Base-by-base conservation (phyloP, 2,113 vertebrate genomes). In the Catagonus wagneri region DNA sequence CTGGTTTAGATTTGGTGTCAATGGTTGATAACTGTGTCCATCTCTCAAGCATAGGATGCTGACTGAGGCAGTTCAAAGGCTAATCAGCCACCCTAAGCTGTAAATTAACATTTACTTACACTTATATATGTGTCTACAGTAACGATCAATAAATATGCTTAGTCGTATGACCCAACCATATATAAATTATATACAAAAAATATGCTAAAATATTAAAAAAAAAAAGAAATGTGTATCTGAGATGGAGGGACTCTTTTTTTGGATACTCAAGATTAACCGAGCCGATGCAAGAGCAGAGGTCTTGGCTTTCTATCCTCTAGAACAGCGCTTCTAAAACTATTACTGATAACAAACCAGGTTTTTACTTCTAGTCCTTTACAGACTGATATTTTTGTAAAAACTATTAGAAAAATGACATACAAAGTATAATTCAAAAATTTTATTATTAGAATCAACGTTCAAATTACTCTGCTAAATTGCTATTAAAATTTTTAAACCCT, bases 301-400 rank as follows among this genome's bases (percentile, higher is more conserved):
- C 52, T 69, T 50, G 20, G 34, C 58, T 72, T 75, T 72, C 66
- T 81, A 0, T 81, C 25, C 13, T 81, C 58, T 74, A 19, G n/a
- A 83, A 68, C 9, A 56, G 1, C 60, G 74, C 23, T 85, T 32
- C 65, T 92, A 89, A 52, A 34, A 75, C 76, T 79, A 12, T 90
- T 29, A n/a, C 25, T 94, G 34, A 17, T 92, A 74, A 94, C 89
- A 39, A 85, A 44, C n/a, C 50, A 50, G 36, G 3, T 27, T 83
- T 93, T 96, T 60, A 71, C 61, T 95, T 96, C 72, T 83, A 83
- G 44, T 78, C 29, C 83, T 94, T 72, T 80, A 78, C 36, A 95
- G 75, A 36, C 56, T 2, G 4, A 36, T 90, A 71, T 87, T 93
- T 93, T 83, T 71, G 36, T 74, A 66, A 74, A 72, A 75, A 78